Base-by-base conservation (phyloP, 2,888 invertebrate species). In the Monoplex corrugatus region DNA sequence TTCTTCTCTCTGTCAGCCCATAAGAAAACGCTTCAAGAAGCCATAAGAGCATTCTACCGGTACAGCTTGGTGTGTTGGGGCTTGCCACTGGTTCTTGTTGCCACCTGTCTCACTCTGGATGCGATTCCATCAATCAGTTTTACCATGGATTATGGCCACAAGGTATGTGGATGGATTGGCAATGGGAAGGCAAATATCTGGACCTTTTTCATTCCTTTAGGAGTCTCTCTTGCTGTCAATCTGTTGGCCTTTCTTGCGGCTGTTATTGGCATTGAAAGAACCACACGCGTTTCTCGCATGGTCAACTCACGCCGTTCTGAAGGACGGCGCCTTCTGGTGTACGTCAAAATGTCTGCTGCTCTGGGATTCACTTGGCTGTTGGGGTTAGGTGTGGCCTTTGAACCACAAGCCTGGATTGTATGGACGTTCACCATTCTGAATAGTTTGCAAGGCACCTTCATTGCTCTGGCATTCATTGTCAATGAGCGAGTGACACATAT, bases 401-500 rank as follows among this genome's bases (percentile, higher is more conserved):
- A 38, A 16, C n/a, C 87, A 43, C n/a, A 19, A 10, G 32, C 32
- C 23, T 68, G 83, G 75, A 84, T 90, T 3, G 78, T 68, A 89
- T 89, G 87, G 80, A 43, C 86, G 32, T 80, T 45, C 38, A 45
- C 83, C 40, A 28, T 86, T 28, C 35, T 89, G 28, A 89, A 89
- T 80, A 87, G 90, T 38, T 68, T 90, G 23, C 90, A 90, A 80
- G 89, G 90, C 28, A 50, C 89, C 35, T 89, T 89, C 85, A 43
- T 90, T 10, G 87, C 87, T 75, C 35, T 87, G 63, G 84, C 86
- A n/a, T 90, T 89, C 38, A 68, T 86, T 32, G 43, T 43, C 63
- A 90, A 72, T 57, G 38, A 43, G 1, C 40, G 85, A n/a, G 82
- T 88, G 50, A 32, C 28, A 13, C 40, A 50, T 35, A 50, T 50